Base-by-base conservation (phyloP, 1,140 invertebrate genomes). In the Batillaria attramentaria region DNA sequence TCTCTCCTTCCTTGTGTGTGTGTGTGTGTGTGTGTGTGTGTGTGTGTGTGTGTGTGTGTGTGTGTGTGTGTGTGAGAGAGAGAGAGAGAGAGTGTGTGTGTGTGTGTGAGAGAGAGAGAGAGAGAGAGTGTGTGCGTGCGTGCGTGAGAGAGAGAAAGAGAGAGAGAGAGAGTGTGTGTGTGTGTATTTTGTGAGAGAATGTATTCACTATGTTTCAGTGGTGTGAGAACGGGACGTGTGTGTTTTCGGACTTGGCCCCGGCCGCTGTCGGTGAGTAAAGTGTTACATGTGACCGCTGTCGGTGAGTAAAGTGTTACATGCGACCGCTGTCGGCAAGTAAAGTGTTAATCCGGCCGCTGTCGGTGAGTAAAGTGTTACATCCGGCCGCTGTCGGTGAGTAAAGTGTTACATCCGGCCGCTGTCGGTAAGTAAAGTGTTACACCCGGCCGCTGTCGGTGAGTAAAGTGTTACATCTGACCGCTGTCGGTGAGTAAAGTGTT, bases 161-260 rank as follows among this genome's bases (percentile, higher is more conserved):
- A 18, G 2, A 24, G 31, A 28, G 33, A 28, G 13, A 66, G 24
- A 28, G 31, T 18, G 62, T 66, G 16, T 13, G 10, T 31, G 13
- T 13, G 13, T 66, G 28, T 20, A 18, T 66, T 66, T 28, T 66
- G 33, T n/a, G n/a, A n/a, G n/a, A n/a, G n/a, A n/a, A n/a, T n/a
- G n/a, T n/a, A n/a, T n/a, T n/a, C n/a, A n/a, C n/a, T n/a, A n/a
- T n/a, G n/a, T n/a, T 33, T 2, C 78, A 82, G 81, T 82, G 81
- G 81, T 82, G 81, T 78, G 37, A 77, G 24, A 82, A 80, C 39
- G 81, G 81, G 3, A 79, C 78, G 2, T 82, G 81, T 46, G 39
- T 72, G 20, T 35, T 50, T 39, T 79, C 78, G 16, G 69, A 73
- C 0, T 8, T 69, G 20, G 78, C 78, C 0, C 78, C 74, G 16